Conservation (phyloP, 2,113 vertebrate species). For the Callorhinus ursinus region DNA sequence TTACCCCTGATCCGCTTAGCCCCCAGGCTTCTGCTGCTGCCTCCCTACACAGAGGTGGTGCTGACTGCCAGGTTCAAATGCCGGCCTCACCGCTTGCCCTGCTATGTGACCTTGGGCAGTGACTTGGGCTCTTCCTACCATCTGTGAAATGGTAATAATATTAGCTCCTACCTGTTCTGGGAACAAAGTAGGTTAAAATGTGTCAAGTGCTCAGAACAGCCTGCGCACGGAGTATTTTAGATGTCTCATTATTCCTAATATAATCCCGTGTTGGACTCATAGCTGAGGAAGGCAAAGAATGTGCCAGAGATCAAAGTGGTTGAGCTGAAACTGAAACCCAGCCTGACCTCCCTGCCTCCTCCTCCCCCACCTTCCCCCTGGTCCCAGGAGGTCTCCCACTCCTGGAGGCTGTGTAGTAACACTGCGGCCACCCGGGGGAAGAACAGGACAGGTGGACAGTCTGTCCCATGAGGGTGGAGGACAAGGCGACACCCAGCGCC, state of each 20-base stretch:
- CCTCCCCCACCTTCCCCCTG: too few relatives aligned
- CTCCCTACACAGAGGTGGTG: not conserved
- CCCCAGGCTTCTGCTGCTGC: not conserved
- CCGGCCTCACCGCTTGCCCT: not conserved
- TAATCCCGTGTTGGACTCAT: not conserved
- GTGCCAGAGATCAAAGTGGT: not conserved
- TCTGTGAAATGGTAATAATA: not conserved
- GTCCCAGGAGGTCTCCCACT: not conserved
- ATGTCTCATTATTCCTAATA: not conserved
- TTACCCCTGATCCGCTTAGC: not conserved
- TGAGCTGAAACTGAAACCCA: not conserved
- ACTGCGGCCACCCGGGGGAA: rapidly evolving
- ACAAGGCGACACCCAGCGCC: not conserved
- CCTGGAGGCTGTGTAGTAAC: not conserved
- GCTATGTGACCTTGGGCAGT: not conserved
- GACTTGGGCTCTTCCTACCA: not conserved
- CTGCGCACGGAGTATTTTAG: not conserved
- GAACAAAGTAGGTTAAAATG: not conserved
- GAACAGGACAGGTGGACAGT: not conserved
- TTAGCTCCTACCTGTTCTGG: not conserved
- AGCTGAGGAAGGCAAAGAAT: not conserved
- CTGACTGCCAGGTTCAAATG: not conserved
- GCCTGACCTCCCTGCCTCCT: not conserved
- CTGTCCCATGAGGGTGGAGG: not conserved
- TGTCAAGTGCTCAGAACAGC: not conserved